Evolutionary conservation across 2,113 vertebrate species (phyloP).

Genomic region (Lates calcarifer): DNA sequence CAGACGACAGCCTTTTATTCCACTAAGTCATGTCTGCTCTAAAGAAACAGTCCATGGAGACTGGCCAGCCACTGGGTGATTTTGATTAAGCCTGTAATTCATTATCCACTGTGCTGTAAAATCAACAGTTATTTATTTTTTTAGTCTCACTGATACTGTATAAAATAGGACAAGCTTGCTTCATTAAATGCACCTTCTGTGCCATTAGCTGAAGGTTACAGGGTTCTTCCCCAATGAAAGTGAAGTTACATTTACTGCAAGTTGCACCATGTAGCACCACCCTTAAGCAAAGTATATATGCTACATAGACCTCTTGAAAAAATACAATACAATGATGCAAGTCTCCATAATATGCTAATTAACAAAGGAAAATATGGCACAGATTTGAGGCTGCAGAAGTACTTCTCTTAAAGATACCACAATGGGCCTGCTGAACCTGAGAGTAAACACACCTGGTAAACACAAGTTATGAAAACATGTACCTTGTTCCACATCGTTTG

Average conservation of each 20-base stretch:
- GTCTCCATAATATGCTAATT: not conserved
- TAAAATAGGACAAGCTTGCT: constrained; percentile 11
- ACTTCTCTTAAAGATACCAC: not conserved
- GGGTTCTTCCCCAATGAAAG: not conserved
- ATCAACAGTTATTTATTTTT: not conserved
- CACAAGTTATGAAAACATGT: not conserved
- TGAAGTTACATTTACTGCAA: constrained; percentile 1
- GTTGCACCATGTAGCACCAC: not conserved
- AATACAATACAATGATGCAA: constrained; percentile 2
- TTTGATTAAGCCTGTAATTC: constrained; percentile 31
- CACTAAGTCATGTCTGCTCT: not conserved
- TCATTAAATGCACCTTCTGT: not conserved
- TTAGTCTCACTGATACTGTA: not conserved
- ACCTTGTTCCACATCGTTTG: not conserved
- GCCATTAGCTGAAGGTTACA: constrained; percentile 7
- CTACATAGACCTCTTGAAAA: not conserved
- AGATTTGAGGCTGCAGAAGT: not conserved
- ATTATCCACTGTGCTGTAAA: constrained; percentile 12
- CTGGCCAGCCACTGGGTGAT: constrained; percentile 14
- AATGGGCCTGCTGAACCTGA: not conserved
- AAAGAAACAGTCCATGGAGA: constrained; percentile 24
- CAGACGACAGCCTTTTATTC: constrained; percentile 7
- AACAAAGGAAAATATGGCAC: not conserved
- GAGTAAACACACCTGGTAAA: not conserved
- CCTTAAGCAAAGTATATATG: not conserved